A percentile compares a stretch with the other conserved stretches of the same genome.
Conservation (phyloP, 2,888 invertebrate genomes). For the Ichneumoninae sp. region DNA sequence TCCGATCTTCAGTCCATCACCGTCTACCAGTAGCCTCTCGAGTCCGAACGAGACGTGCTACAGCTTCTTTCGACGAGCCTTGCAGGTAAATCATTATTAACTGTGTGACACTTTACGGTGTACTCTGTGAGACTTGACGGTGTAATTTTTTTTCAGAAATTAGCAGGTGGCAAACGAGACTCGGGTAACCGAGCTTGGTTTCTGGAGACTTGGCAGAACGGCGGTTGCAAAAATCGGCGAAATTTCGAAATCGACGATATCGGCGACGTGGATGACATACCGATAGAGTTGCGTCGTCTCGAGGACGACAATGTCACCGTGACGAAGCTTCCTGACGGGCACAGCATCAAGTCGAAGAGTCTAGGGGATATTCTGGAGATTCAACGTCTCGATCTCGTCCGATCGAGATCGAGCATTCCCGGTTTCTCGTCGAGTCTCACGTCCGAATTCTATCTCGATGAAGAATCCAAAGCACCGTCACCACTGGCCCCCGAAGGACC, state of each 20-base stretch:
- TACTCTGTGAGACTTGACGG: neutral
- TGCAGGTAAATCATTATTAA: constrained; percentile 86
- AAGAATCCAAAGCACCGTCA: constrained; percentile 70
- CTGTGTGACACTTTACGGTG: neutral
- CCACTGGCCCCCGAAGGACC: constrained; percentile 43
- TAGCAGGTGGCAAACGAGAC: constrained; percentile 89
- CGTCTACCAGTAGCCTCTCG: constrained; percentile 94
- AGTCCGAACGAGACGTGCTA: constrained; percentile 97
- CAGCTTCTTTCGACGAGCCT: constrained; percentile 95
- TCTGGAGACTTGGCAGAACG: constrained; percentile 90
- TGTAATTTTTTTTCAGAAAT: constrained; percentile 86
- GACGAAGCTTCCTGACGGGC: constrained; percentile 68
- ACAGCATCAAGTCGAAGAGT: constrained; percentile 92
- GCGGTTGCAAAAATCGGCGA: constrained; percentile 63
- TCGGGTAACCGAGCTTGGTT: constrained; percentile 90
- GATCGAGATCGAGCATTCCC: constrained; percentile 91
- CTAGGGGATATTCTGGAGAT: constrained; percentile 93
- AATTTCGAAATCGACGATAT: constrained; percentile 84
- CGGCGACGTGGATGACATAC: constrained; percentile 90
- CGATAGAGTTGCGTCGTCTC: constrained; percentile 94
- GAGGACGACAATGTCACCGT: constrained; percentile 86
- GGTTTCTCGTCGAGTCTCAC: constrained; percentile 85
- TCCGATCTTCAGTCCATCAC: constrained; percentile 85
- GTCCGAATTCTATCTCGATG: constrained; percentile 75
- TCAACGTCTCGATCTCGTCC: constrained; percentile 89